phyloP scores from a whole-genome alignment of 2,797 vertebrate genomes.

The Hippoglossus hippoglossus region DNA sequence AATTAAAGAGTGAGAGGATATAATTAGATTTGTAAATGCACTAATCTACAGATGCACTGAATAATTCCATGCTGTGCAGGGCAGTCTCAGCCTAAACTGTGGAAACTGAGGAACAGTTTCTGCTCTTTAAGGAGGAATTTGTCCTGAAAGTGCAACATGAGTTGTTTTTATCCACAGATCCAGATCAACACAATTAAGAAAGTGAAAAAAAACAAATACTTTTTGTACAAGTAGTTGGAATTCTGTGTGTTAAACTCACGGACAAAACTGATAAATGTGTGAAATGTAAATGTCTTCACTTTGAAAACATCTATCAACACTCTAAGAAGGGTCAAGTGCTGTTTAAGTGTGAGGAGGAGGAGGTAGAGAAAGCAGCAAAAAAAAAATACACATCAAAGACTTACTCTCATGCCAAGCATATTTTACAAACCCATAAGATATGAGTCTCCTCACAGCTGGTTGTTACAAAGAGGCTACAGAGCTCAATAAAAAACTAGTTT shows the following conservation, averaged over 20 bases:
- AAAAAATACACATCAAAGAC: slow-evolving; percentile 28
- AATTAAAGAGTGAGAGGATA: slow-evolving; percentile 64
- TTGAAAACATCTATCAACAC: slow-evolving; percentile 30
- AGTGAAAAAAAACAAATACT: background rate
- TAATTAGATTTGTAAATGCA: slow-evolving; percentile 65
- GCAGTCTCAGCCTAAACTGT: slow-evolving; percentile 15
- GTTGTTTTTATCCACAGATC: slow-evolving; percentile 18
- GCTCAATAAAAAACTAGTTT: slow-evolving; percentile 4
- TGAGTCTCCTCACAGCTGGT: background rate
- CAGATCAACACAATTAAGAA: background rate
- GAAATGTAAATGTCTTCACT: slow-evolving; percentile 38
- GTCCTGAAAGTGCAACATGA: background rate
- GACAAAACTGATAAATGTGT: background rate
- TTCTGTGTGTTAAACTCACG: too few species aligned
- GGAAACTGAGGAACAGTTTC: slow-evolving; percentile 25
- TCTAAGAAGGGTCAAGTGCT: slow-evolving; percentile 8
- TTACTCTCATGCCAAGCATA: slow-evolving; percentile 27
- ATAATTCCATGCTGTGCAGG: slow-evolving; percentile 24
- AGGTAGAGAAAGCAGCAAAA: slow-evolving; percentile 21
- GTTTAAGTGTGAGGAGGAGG: slow-evolving; percentile 14
- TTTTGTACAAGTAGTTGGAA: background rate
- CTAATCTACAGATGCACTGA: slow-evolving; percentile 49
- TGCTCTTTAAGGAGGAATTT: slow-evolving; percentile 14
- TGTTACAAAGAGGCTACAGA: slow-evolving; percentile 10
- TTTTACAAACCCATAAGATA: slow-evolving; percentile 34